phyloP scores from a whole-genome alignment of 2,113 vertebrate species.

The Anoplopoma fimbria region DNA sequence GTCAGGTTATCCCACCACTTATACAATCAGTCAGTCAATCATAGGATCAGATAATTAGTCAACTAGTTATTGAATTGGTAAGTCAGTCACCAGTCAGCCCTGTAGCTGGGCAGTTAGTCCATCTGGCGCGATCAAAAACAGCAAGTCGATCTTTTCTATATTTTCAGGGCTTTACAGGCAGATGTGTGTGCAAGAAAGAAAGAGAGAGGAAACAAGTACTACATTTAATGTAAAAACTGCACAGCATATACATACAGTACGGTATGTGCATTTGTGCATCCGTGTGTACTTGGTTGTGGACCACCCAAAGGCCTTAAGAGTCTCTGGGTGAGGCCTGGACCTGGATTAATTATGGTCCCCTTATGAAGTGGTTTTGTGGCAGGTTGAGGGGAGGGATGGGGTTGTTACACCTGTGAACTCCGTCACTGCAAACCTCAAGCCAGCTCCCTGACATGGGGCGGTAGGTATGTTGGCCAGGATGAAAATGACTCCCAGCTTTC shows the following conservation, averaged over 20 bases:
- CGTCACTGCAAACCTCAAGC: constrained; percentile 72
- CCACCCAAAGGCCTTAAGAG: constrained; percentile 70
- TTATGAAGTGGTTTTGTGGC: constrained; percentile 80
- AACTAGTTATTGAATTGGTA: not conserved
- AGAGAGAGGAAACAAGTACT: constrained; percentile 7
- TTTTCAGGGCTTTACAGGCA: constrained; percentile 69
- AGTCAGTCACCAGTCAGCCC: constrained; percentile 17
- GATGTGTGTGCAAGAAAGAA: constrained; percentile 45
- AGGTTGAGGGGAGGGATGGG: constrained; percentile 66
- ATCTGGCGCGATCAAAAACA: constrained; percentile 20
- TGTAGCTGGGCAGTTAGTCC: constrained; percentile 12
- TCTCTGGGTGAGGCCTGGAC: constrained; percentile 74
- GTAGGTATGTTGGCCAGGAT: constrained; percentile 53
- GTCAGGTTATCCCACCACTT: not conserved
- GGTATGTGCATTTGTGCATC: constrained; percentile 28
- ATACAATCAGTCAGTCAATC: constrained; percentile 16
- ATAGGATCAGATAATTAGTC: not conserved
- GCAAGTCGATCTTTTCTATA: constrained; percentile 68
- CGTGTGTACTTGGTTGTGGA: constrained; percentile 60
- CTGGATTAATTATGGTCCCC: constrained; percentile 80
- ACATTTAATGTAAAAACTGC: constrained; percentile 36
- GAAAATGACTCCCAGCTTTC: constrained; percentile 80
- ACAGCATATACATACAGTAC: constrained; percentile 20
- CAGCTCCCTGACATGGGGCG: constrained; percentile 65
- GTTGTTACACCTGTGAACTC: constrained; percentile 80